These are phyloP conservation scores for Decapterus maruadsi DNA, from an alignment of 2,797 vertebrate genomes.

Conservation along the genomic window DNA sequence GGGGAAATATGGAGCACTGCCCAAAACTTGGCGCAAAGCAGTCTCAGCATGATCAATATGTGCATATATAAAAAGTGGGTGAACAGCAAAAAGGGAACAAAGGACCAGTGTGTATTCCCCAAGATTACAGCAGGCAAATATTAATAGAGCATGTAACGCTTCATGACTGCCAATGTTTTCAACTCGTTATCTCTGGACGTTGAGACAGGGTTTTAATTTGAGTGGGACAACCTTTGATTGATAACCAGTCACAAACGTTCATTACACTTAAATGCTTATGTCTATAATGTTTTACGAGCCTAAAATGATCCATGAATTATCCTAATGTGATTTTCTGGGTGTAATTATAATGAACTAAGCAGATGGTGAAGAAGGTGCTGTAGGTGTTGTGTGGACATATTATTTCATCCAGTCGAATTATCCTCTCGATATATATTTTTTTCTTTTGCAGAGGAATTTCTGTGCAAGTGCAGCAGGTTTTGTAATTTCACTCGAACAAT, in stretches of 20 bases:
- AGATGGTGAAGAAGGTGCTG: conserved; percentile 13
- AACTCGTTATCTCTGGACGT: conserved; percentile 36
- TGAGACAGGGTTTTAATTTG: conserved; percentile 52
- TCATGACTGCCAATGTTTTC: conserved; percentile 54
- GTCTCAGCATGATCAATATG: conserved; percentile 71
- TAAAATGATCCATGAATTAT: conserved; percentile 33
- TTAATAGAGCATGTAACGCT: conserved; percentile 52
- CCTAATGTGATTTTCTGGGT: conserved; percentile 36
- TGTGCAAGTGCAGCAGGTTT: neutral
- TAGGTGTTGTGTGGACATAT: neutral
- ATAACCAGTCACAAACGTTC: conserved; percentile 48
- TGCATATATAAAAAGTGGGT: conserved; percentile 70
- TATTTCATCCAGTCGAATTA: conserved; percentile 14
- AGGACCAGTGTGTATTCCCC: conserved; percentile 47
- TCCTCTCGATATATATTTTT: conserved; percentile 11
- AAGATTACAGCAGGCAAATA: conserved; percentile 66
- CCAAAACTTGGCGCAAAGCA: conserved; percentile 66
- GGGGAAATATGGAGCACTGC: conserved; percentile 54
- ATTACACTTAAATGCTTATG: conserved; percentile 50
- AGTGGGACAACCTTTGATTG: conserved; percentile 41
- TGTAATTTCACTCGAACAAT: conserved; percentile 6
- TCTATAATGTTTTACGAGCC: conserved; percentile 25
- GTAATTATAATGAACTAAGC: conserved; percentile 33
- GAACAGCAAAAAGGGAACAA: conserved; percentile 60
- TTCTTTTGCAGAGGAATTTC: conserved; percentile 5